These are phyloP conservation scores for Emydura subglobosa DNA, from an alignment of 2,113 vertebrate genomes.

Conservation along the genomic window DNA sequence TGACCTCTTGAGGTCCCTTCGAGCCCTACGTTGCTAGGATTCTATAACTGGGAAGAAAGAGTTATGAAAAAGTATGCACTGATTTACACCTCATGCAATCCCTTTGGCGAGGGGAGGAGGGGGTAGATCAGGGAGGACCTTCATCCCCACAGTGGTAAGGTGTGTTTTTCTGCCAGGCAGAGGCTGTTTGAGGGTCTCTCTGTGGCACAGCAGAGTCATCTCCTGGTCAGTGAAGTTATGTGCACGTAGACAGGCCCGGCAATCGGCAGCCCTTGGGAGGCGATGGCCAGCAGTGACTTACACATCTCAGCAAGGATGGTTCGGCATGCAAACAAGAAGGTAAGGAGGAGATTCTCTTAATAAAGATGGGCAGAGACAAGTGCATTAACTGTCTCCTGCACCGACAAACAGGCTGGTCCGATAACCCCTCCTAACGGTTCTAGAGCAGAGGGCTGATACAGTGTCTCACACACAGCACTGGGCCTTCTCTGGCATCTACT, in stretches of 20 bases:
- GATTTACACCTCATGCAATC: not conserved
- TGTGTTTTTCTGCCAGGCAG: conserved; percentile 34
- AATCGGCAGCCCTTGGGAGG: not conserved
- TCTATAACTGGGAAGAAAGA: conserved; percentile 5
- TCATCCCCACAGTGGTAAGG: not conserved
- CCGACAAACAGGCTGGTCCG: not conserved
- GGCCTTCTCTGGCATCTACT: too few species aligned
- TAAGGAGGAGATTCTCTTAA: not conserved
- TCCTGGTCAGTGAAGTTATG: not conserved
- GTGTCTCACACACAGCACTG: too few species aligned
- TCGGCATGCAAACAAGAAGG: too few species aligned
- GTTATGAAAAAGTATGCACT: not conserved
- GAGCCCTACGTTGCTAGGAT: too few species aligned
- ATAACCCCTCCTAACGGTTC: too few species aligned
- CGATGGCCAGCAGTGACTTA: not conserved
- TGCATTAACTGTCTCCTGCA: not conserved
- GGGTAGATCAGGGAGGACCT: not conserved
- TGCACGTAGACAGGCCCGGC: not conserved
- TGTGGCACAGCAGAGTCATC: not conserved
- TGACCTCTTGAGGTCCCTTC: too few species aligned
- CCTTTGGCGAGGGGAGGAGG: too few species aligned
- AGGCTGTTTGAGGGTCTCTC: not conserved
- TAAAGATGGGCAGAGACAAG: not conserved
- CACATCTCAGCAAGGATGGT: not conserved
- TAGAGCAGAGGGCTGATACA: too few species aligned